Base-by-base conservation (phyloP, 2,888 invertebrate species). In the Zygaena filipendulae region DNA sequence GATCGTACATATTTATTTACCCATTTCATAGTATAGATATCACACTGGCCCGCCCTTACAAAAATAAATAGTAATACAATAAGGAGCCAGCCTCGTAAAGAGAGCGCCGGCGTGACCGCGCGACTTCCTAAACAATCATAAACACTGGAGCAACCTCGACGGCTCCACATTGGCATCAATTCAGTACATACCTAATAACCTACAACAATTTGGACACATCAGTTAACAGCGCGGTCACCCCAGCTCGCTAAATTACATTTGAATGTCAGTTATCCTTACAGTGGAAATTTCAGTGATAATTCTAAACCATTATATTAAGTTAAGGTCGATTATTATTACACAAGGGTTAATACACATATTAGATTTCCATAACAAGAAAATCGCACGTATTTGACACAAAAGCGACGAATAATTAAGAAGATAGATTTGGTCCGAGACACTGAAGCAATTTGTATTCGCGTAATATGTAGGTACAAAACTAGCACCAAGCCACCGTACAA, bases 1-100 rank as follows among this genome's bases (percentile, higher is more conserved):
- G 79, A 74, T 79, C 74, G 74, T 79, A 80, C 77, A 79, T 79
- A 75, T 77, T 79, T 75, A 79, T 77, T 77, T 66, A 74, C 77
- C 69, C 69, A 70, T 75, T 75, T 77, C 68, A 74, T 74, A 77
- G 69, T 79, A 77, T 69, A 75, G 79, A 72, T 79, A 79, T 79
- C 77, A 79, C 79, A 79, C 79, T 79, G 77, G 79, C 79, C 79
- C 79, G 77, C 77, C 77, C 74, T 75, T 79, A 79, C 63, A 80
- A 79, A 79, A 77, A 77, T 77, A 79, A 77, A 69, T 75, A 72
- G 75, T 71, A 74, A 60, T 75, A 72, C 68, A 63, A 60, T 64
- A 71, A 70, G 64, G 72, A 74, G 66, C 71, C 72, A 72, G 68
- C 57, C 52, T 55, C 40, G 35, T 47, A 40, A 33, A 40, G 49